Base-by-base conservation (phyloP, 1,140 invertebrate species). In the Trachelipus rathkii region DNA sequence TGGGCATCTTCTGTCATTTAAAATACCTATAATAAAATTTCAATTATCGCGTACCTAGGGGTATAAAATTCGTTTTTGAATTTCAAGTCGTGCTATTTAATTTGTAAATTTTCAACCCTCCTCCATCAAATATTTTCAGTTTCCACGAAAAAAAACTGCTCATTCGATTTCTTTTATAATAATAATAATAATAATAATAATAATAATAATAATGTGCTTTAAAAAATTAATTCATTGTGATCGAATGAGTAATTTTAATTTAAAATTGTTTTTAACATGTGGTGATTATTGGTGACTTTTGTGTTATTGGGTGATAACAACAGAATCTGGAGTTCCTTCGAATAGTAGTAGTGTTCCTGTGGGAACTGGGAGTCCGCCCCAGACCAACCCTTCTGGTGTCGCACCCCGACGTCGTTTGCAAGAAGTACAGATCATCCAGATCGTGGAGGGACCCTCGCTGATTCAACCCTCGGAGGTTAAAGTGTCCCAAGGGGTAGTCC, bases 401-500 rank as follows among this genome's bases (percentile, higher is more conserved):
- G 67, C 33, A 70, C 79, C 76, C 23, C 75, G 81, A 77, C 81
- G 83, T 45, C 82, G 84, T 44, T 78, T 85, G 66, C 84, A 86
- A 79, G 83, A 84, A 45, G 84, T 86, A 19, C 85, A 86, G 82
- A 85, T 87, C 76, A 81, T 86, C 45, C 83, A 85, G 74, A 84
- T 86, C 70, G 85, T 83, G 33, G 85, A 89, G 81, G 88, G 88
- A 72, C 86, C 91, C 82, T 89, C 89, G 69, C 87, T 95, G 44
- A 91, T 94, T 79, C 90, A 93, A 80, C 92, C 93, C 19, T 89
- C 89, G 60, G 92, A 94, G 84, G 92, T 95, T 77, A 88, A 90
- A 77, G 88, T 93, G 44, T 90, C 89, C 77, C 89, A 91, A 82
- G 87, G 89, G 79, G 89, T 91, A 24, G 89, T 93, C 53, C 90